Conservation (phyloP, 2,888 invertebrate genomes). For the Microplitis deprimator region DNA sequence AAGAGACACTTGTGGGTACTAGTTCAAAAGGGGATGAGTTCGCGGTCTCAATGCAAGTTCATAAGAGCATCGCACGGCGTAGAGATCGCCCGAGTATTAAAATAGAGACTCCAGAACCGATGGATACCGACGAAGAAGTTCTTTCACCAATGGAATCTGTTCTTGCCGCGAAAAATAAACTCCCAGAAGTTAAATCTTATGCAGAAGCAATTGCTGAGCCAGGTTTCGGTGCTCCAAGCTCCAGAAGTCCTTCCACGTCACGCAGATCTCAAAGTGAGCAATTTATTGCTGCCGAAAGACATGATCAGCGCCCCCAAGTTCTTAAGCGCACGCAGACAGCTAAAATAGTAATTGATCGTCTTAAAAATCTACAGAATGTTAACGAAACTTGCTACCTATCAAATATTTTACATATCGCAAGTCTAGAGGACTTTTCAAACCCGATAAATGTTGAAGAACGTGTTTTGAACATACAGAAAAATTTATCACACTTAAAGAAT, state of each 20-base stretch:
- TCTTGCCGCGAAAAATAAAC: slow-evolving; percentile 41
- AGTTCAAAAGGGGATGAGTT: slow-evolving; percentile 24
- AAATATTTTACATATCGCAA: slow-evolving; percentile 77
- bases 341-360: slow-evolving; percentile 73
- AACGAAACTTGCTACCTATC: slow-evolving; percentile 75
- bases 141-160: slow-evolving; percentile 58
- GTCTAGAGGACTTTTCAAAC: slow-evolving; percentile 74
- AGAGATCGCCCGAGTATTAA: slow-evolving; percentile 45
- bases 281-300: slow-evolving; percentile 56
- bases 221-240: slow-evolving; percentile 23
- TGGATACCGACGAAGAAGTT: slow-evolving; percentile 61
- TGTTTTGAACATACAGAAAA: slow-evolving; percentile 76
- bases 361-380: slow-evolving; percentile 74
- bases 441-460: slow-evolving; percentile 74
- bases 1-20: slow-evolving; percentile 23
- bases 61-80: not conserved
- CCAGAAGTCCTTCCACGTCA: slow-evolving; percentile 34
- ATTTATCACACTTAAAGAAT: slow-evolving; percentile 75
- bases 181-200: slow-evolving; percentile 53
- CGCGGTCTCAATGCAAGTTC: not conserved
- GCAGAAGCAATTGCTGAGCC: slow-evolving; percentile 55
- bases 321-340: slow-evolving; percentile 74
- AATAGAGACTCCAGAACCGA: slow-evolving; percentile 58
- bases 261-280: slow-evolving; percentile 50
- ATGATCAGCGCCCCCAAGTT: slow-evolving; percentile 58